phyloP scores from a whole-genome alignment of 2,113 vertebrate species.

The Strix aluco region DNA sequence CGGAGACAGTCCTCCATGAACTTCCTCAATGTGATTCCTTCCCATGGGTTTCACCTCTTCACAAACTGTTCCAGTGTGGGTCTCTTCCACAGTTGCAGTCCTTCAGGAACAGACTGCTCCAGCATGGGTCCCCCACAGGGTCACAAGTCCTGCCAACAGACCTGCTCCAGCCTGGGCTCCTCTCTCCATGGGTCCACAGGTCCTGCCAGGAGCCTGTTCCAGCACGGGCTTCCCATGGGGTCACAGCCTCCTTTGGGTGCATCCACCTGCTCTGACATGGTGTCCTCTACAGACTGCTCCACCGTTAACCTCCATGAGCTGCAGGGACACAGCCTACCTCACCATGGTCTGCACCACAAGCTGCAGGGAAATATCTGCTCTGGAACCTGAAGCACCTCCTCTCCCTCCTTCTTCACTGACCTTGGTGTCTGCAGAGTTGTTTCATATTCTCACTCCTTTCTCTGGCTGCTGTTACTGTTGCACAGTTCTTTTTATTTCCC shows the following conservation, averaged over 20 bases:
- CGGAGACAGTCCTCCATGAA: too few species aligned
- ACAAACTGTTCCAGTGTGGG: background rate
- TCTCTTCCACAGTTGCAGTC: background rate
- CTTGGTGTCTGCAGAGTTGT: background rate
- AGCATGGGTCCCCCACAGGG: background rate
- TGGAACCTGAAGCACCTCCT: too few species aligned
- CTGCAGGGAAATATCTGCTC: background rate
- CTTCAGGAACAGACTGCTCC: background rate
- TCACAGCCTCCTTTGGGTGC: background rate
- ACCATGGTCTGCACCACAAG: background rate
- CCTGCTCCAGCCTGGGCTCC: too few species aligned
- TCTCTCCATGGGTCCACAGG: too few species aligned
- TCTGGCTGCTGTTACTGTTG: background rate
- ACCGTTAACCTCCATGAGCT: background rate
- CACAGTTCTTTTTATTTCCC: background rate
- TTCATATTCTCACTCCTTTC: background rate
- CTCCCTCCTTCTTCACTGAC: background rate
- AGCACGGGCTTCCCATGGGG: background rate
- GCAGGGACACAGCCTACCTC: background rate
- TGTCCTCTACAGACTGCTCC: background rate
- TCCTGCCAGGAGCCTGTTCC: too few species aligned
- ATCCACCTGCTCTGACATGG: background rate
- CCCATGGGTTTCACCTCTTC: too few species aligned
- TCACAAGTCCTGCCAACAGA: too few species aligned
- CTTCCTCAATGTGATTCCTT: too few species aligned